Evolutionary conservation across 2,797 vertebrate species (phyloP), one percentile per base, ranked within the genome.

Genomic region (Mus minutoides): DNA sequence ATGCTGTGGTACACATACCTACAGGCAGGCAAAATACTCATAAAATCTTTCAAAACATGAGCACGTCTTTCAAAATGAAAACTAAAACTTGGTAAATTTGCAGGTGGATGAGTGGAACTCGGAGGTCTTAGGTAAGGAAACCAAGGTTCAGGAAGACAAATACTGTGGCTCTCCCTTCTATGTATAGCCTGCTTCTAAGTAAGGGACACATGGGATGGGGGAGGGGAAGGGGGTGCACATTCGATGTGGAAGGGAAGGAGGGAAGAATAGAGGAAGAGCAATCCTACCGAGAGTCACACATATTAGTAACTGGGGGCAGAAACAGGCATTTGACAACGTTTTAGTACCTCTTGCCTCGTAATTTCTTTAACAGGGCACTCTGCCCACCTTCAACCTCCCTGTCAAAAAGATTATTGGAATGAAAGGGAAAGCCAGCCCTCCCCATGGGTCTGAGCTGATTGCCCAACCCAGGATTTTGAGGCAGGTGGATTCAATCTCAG

Each of bases 331-430:
- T 24, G 22, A 37, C 49, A 67, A 14, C 14, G 43, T 60, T 2
- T 46, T 31, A 54, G 13, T 95, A 80, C 6, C 37, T 60, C 37
- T 91, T 78, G 22, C 52, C 46, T 88, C 46, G 54, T 43, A 40
- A n/a, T 79, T 84, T 58, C n/a, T 84, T 19, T 75, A 34, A 29
- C 54, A 73, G 40, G n/a, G 14, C 46, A 78, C 37, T 62, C 19
- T 21, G n/a, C 37, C 31, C 8, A 62, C 19, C 5, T 62, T 78
- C 54, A 78, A 78, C 24, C 16, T 62, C 2, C 37, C 88, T 93
- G 37, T 88, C 91, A 91, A 49, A 52, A 84, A 17, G 52, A 54
- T 88, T 34, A 78, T 75, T 64, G 34, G 62, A 87, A 79, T 52
- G 62, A 6, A 78, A 83, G 56, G 24, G 71, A 91, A 58, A 76